Base-by-base conservation (phyloP, 2,888 invertebrate species). In the Aquatica leii region DNA sequence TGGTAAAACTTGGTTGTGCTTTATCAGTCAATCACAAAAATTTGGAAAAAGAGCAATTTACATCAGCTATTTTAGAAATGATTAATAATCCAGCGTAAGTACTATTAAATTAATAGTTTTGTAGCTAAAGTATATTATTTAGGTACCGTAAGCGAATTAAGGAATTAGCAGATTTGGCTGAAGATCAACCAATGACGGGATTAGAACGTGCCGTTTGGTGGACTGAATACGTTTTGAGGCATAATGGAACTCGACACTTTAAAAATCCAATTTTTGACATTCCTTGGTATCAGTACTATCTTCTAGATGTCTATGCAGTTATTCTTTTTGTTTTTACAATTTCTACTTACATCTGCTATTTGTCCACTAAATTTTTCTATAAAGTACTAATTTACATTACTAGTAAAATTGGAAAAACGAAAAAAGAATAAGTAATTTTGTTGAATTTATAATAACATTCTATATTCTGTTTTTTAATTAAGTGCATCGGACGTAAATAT, bases 171-270 rank as follows among this genome's bases (percentile, higher is more conserved):
- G 46, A 63, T 14, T 37, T 74, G 8, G 58, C 72, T 5, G 48
- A 62, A 40, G 77, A 77, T 43, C 69, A 73, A 60, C 74, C 76
- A 31, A 69, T 71, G 65, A 62, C 68, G 4, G 69, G 74, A 6
- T 53, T 76, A 12, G 69, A 75, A 17, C 63, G 69, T 31, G 74
- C 75, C 5, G 66, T 75, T 17, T 75, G 75, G 71, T 76, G 74
- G 73, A 73, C 71, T 4, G 76, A 77, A 65, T 77, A 73, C 58
- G 69, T 74, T n/a, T 66, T 77, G 3, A 66, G 74, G 40, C 64
- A 75, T 43, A 71, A 67, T 55, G 75, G 73, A 12, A 71, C 71
- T 0, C 62, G 62, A 46, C 71, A 72, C 52, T 66, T 76, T 1
- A 69, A 59, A 41, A 67, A 67, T 49, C 65, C 70, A 1, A 49